Evolutionary conservation across 2,797 vertebrate genomes (phyloP), one percentile per base, ranked within the genome.

Genomic region (Microctenopoma stevenorrisi): DNA sequence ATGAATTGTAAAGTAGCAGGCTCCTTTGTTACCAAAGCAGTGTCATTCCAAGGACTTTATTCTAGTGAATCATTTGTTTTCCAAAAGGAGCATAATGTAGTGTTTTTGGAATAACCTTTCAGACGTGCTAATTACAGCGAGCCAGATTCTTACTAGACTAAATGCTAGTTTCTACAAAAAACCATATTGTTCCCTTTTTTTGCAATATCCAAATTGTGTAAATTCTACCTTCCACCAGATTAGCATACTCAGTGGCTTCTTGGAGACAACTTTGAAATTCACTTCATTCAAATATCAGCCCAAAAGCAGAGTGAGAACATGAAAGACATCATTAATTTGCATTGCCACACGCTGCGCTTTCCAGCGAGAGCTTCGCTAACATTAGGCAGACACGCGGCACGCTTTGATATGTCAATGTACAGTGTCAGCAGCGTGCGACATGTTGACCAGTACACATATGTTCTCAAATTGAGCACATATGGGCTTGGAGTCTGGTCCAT

Each of bases 1-100:
- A 67, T 73, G 71, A 72, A 76, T 61, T 83, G 68, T 59, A 81
- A 80, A 85, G 67, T 14, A 61, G 62, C 2, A 1, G 12, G 55
- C 42, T 53, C 12, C 16, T 70, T 67, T 57, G 58, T 38, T 53
- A 30, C 51, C 9, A 26, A 72, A 62, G 52, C 1, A 0, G 38
- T 44, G 37, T 75, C 44, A 57, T 60, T 61, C 69, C 73, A 74
- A 83, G 77, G 71, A 76, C 30, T 76, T 67, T 56, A 63, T 52
- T 70, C 15, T 35, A 77, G 80, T 16, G 25, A 77, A 16, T 76
- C 26, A 49, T 81, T 76, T 71, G 57, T 79, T 79, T 78, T 18
- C 37, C 18, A 68, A 68, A 77, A 66, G 25, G 11, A 40, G n/a
- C 15, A 66, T 33, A 73, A 79, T 65, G 33, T 65, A 70, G 51